Evolutionary conservation across 2,797 vertebrate species (phyloP).

Genomic region (Myioborus melanocephalus): DNA sequence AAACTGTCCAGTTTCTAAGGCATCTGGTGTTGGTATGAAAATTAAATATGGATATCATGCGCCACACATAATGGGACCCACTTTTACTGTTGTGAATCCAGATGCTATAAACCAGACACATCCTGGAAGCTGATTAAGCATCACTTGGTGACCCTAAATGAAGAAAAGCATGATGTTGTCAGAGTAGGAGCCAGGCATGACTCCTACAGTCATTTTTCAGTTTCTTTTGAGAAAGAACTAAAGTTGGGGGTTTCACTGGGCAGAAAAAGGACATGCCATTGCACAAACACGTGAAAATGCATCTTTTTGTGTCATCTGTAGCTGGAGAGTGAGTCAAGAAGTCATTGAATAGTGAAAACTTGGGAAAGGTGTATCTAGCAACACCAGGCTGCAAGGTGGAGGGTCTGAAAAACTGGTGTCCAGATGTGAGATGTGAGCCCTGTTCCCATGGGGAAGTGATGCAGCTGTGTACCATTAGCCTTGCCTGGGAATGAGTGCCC

Average conservation of each 20-base stretch:
- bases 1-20: conserved; percentile 49
- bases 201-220: not conserved
- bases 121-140: conserved; percentile 45
- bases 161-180: not conserved
- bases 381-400: not conserved
- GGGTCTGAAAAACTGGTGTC: not conserved
- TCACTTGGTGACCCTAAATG: conserved; percentile 6
- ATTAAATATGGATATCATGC: conserved; percentile 25
- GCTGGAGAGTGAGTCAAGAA: not conserved
- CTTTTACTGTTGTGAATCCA: conserved; percentile 29
- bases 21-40: conserved; percentile 29
- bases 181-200: not conserved
- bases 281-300: not conserved
- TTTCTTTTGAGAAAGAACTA: not conserved
- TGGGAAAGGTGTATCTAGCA: not conserved
- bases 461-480: conserved; percentile 38
- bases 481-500: not conserved
- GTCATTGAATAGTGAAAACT: not conserved
- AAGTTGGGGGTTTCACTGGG: not conserved
- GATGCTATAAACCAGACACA: conserved; percentile 43
- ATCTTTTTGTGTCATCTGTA: not conserved
- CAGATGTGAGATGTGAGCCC: conserved; percentile 18
- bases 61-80: not conserved
- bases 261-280: not conserved
- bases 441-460: not conserved